Evolutionary conservation across 2,113 vertebrate genomes (phyloP), one percentile per base, ranked within the genome.

Genomic region (Mola mola): DNA sequence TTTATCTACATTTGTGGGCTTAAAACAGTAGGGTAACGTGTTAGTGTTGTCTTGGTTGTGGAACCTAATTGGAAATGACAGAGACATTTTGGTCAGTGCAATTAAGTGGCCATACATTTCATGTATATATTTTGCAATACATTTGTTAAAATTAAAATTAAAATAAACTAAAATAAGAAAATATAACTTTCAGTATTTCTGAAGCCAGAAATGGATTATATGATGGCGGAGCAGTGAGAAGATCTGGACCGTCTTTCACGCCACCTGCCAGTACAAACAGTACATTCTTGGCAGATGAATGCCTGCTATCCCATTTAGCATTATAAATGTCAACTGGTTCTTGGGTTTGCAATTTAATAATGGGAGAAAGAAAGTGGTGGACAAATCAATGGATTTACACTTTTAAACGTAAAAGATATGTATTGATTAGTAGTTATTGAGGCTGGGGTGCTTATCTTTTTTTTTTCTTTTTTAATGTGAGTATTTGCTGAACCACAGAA

Each of bases 191-290:
- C 29, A 33, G 8, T 34, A 2, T 34, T 10, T 4, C 33, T 34
- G 33, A 13, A 15, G 33, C 33, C 2, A 28, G 44, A 40, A 34
- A 41, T 72, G 70, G 78, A 80, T 80, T 75, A 75, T 22, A 56
- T 66, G 44, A 37, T 55, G 25, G 55, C 31, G 24, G 41, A 33
- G 49, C 38, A n/a, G 33, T 47, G 15, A 53, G 24, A 17, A 42
- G 20, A 58, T 33, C 20, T 43, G 34, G 6, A 41, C 58, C 48
- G 49, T 72, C 64, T 75, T 71, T 79, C 41, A 57, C 40, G 29
- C 79, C 71, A 66, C 48, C 67, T 82, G 73, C 4, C 19, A 26
- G 9, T n/a, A 29, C 20, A 20, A 48, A 8, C 0, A 1, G 19
- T 24, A 13, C 17, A 5, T n/a, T n/a, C 8, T 33, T 11, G 29